Evolutionary conservation across 2,113 vertebrate genomes (phyloP), one percentile per base, ranked within the genome.

Genomic region (Melanerpes aurifrons): DNA sequence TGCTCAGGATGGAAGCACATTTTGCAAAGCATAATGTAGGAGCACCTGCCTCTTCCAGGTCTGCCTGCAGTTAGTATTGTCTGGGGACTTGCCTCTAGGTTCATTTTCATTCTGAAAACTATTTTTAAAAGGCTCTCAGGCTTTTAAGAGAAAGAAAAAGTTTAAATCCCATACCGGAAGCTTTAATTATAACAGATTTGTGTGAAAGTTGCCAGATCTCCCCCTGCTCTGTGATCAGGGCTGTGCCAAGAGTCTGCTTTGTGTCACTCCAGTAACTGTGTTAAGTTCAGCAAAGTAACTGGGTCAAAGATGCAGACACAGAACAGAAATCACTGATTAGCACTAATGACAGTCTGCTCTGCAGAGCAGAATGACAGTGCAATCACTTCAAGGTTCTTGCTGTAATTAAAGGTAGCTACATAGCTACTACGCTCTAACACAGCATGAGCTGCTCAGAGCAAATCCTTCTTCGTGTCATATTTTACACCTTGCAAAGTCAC

Each of bases 171-270:
- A 79, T 70, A 80, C 91, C 45, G 19, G 92, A 96, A 96, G 79
- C 83, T 63, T 95, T 95, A 96, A 96, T 96, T 96, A 75, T 79
- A 94, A 94, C 3, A 22, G 92, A 93, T 92, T 91, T 93, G 53
- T 89, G 82, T 89, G 95, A 96, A 97, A 93, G 68, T 91, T 95
- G 90, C 95, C 96, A 97, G 95, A 94, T 74, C 82, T 94, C 86
- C 58, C 67, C 94, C 86, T 91, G 69, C 63, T 94, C 83, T 87
- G 78, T 92, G 82, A 92, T 94, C 86, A 81, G 63, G 71, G 66
- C 86, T 89, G 56, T 74, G 90, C 96, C 94, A 96, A 94, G 87
- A 93, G 67, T 67, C 96, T 97, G 96, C 84, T 95, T 96, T 96
- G 72, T 94, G 89, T 96, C 94, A 94, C 66, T 79, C 64, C 24